Conservation (phyloP, 2,797 vertebrate genomes). For the Thunnus albacares region DNA sequence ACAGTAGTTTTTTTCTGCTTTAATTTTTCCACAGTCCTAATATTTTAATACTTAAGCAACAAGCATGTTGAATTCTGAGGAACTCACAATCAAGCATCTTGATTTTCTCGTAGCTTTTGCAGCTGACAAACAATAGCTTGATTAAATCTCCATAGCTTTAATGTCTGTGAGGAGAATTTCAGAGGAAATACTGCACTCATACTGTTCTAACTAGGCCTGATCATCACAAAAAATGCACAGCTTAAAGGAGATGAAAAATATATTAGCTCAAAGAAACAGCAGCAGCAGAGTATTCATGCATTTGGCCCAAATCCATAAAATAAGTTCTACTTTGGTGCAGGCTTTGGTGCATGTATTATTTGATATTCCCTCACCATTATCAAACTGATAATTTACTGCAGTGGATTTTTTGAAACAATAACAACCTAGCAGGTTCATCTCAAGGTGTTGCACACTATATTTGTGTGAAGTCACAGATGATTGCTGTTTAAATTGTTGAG, state of each 20-base stretch:
- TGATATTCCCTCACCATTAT: slow-evolving; percentile 47
- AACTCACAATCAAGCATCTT: slow-evolving; percentile 15
- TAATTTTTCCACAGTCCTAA: neutral
- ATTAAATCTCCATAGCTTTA: slow-evolving; percentile 39
- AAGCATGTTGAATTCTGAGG: slow-evolving; percentile 7
- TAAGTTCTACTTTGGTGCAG: slow-evolving; percentile 35
- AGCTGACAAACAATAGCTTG: slow-evolving; percentile 43
- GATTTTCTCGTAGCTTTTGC: slow-evolving; percentile 25
- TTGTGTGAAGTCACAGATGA: slow-evolving; percentile 42
- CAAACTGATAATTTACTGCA: slow-evolving; percentile 40
- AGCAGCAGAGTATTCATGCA: slow-evolving; percentile 23
- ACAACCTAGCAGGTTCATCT: slow-evolving; percentile 41
- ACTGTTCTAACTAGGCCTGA: slow-evolving; percentile 28
- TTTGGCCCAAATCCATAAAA: slow-evolving; percentile 58
- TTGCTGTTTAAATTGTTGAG: slow-evolving; percentile 49
- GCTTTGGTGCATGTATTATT: slow-evolving; percentile 51
- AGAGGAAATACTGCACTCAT: slow-evolving; percentile 34
- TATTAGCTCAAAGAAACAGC: slow-evolving; percentile 42
- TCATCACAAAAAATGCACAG: slow-evolving; percentile 38
- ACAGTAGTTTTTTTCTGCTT: neutral
- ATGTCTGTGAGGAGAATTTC: slow-evolving; percentile 35
- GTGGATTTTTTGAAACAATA: slow-evolving; percentile 40
- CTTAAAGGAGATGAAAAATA: slow-evolving; percentile 29
- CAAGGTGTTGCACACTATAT: slow-evolving; percentile 16
- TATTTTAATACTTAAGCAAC: slow-evolving; percentile 38